A percentile compares a stretch with the other conserved stretches of the same genome.
Evolutionary conservation across 1,140 invertebrate genomes (phyloP).

Genomic region (Sitophilus oryzae): DNA sequence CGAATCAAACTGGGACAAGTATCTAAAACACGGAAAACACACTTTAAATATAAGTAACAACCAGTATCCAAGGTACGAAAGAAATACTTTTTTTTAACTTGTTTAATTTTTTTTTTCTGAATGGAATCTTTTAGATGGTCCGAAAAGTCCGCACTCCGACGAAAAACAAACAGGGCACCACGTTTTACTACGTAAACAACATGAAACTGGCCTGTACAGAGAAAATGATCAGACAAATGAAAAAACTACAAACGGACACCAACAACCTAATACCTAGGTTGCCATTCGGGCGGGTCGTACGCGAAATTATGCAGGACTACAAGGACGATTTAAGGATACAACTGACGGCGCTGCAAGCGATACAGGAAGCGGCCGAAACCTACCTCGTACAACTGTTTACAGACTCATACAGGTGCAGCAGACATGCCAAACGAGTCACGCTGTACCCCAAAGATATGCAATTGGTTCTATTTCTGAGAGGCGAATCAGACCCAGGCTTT

Average conservation of each 20-base stretch:
- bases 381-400: constrained; percentile 72
- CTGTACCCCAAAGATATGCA: constrained; percentile 62
- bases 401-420: constrained; percentile 63
- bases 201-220: background rate
- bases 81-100: too few relatives aligned
- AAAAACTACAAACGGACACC: background rate
- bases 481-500: constrained; percentile 35
- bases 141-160: too few relatives aligned
- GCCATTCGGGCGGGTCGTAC: constrained; percentile 38
- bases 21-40: too few relatives aligned
- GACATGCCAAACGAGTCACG: constrained; percentile 71
- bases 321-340: constrained; percentile 47
- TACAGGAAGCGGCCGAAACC: constrained; percentile 68
- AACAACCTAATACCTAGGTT: constrained; percentile 31
- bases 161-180: too few relatives aligned
- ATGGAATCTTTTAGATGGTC: too few relatives aligned
- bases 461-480: constrained; percentile 43
- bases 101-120: too few relatives aligned
- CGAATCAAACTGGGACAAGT: too few relatives aligned
- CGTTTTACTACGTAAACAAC: too few relatives aligned
- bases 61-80: too few relatives aligned
- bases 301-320: constrained; percentile 24
- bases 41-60: too few relatives aligned
- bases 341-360: constrained; percentile 48
- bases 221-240: background rate